Evolutionary conservation across 2,888 invertebrate genomes (phyloP), one percentile per base, ranked within the genome.

Genomic region (Netelia fuscicornis): DNA sequence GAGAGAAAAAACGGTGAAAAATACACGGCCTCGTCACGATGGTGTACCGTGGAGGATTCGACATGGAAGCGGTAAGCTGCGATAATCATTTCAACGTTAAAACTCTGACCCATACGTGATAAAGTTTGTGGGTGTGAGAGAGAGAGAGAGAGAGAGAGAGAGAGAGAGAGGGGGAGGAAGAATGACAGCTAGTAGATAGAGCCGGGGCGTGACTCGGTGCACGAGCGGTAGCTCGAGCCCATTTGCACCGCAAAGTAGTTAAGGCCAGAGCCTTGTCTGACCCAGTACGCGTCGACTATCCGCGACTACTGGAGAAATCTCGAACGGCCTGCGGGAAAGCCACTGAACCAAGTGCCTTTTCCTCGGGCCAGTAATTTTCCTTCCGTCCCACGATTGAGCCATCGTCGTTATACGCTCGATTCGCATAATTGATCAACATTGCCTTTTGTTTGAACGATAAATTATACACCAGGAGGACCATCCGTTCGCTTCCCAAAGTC

Each of bases 41-140:
- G 92, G 92, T 93, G 75, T 92, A 92, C 87, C 90, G 89, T 75
- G 89, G 90, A 85, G 89, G 88, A 86, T 90, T 93, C 89, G 92
- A 93, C 62, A 93, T 93, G 90, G 92, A 93, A 86, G 90, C 93
- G 90, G 93, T 93, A 86, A 93, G 92, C 89, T 68, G 62, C 20
- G 68, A 81, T 79, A 37, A 37, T 75, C 72, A 56, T 71, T 58
- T 11, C 5, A 20, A 20, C 10, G 13, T 48, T 48, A 48, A 48
- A 13, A 13, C 2, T 48, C 48, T 13, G 13, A 13, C 11, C 10
- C 8, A 48, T 48, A 37, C 37, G 6, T 37, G 37, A 68, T 20
- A 17, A 13, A 23, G 9, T 20, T 44, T 23, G 8, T 65, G 68
- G 20, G 68, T 13, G 13, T 68, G 60, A 56, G 37, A 3, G 0